Evolutionary conservation across 2,113 vertebrate species (phyloP), one percentile per base, ranked within the genome.

Genomic region (Phrynocephalus versicolor): DNA sequence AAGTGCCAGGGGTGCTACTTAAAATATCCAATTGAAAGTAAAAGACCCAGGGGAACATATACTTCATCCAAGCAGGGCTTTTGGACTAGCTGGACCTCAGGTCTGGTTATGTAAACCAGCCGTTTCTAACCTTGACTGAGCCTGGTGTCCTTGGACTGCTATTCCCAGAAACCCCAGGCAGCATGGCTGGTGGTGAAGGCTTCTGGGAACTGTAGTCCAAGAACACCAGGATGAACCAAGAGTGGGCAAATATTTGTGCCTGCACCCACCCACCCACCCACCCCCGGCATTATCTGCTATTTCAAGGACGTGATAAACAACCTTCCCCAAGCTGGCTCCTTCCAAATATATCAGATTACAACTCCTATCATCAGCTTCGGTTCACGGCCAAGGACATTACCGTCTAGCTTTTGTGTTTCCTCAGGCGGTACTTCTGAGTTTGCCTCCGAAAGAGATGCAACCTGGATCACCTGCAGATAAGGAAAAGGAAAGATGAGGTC

Each of bases 401-500:
- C 98, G 94, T 97, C 96, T 33, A 96, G 90, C 74, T 89, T 81
- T 12, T 93, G 94, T 27, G 96, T 94, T 85, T 97, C 97, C 37
- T 95, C 92, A 1, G 94, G 91, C 19, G 92, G 94, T 88, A 96
- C 96, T 85, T 94, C 96, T 33, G 96, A 91, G 82, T 94, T 96
- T 90, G 97, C 95, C 81, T 97, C 97, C n/a, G 98, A 97, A 14
- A 98, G 95, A 7, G 97, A 97, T 30, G 98, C 97, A 6, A 99
- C 98, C 84, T 99, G 98, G 87, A 99, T 93, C 30, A 98, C 95
- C 98, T 99, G 92, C 74, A 75, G 62, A 74, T 30, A 80, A n/a
- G 78, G 60, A 89, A 76, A 87, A n/a, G 7, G 80, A 27, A 78
- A 4, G 2, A 12, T 25, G 37, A 27, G 19, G 30, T 27, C 23